A percentile compares a stretch with the other conserved stretches of the same genome.
Evolutionary conservation across 2,113 vertebrate genomes (phyloP).

Genomic region (Anser cygnoides): DNA sequence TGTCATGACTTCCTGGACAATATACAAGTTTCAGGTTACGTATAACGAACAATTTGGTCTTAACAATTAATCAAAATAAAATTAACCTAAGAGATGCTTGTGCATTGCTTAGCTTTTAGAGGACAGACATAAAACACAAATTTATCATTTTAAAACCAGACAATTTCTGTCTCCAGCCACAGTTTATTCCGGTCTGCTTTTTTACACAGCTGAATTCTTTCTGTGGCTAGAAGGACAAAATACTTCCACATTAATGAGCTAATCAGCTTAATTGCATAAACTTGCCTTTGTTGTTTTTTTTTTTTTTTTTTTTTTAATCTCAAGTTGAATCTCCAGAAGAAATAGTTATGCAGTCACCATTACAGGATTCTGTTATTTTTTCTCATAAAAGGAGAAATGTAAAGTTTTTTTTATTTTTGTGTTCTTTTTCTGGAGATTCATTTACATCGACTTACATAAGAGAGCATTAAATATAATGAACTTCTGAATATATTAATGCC

Average conservation of each 20-base stretch:
- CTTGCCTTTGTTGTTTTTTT: neutral
- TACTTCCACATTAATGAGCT: conserved; percentile 26
- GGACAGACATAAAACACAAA: neutral
- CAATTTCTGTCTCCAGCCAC: neutral
- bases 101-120: neutral
- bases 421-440: neutral
- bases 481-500: neutral
- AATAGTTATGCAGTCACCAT: neutral
- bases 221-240: conserved; percentile 36
- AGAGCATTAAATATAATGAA: neutral
- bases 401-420: neutral
- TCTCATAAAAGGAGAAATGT: neutral
- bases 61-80: conserved; percentile 3
- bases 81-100: neutral
- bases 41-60: neutral
- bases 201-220: conserved; percentile 1
- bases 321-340: neutral
- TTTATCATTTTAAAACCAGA: neutral
- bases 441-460: neutral
- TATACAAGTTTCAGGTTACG: neutral
- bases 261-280: conserved; percentile 8
- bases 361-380: neutral
- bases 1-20: neutral
- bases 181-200: conserved; percentile 22
- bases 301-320: neutral